These are phyloP conservation scores for Fulmarus glacialis DNA, from an alignment of 2,113 vertebrate genomes.

Conservation along the genomic window DNA sequence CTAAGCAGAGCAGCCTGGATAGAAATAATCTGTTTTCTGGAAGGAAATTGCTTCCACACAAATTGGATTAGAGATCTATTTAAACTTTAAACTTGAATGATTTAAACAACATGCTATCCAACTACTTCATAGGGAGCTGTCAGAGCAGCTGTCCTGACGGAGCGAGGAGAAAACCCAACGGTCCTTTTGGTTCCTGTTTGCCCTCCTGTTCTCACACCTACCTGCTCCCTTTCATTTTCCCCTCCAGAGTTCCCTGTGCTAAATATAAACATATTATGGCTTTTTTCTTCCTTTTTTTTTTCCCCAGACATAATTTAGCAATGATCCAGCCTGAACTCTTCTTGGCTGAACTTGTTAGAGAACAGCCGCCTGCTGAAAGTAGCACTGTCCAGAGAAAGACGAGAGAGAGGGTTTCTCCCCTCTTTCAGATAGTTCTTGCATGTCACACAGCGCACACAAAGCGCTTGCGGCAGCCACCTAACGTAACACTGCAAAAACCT, in stretches of 20 bases:
- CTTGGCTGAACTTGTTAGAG: neutral
- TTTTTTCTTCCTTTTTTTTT: neutral
- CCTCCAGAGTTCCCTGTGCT: neutral
- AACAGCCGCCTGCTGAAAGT: neutral
- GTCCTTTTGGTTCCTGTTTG: neutral
- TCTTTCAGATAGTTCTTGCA: neutral
- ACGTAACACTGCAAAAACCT: neutral
- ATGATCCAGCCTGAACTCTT: neutral
- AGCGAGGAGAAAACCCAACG: neutral
- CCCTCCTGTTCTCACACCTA: neutral
- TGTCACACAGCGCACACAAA: neutral
- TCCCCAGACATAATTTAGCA: neutral
- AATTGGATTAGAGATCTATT: conserved; percentile 66
- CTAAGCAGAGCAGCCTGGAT: conserved; percentile 45
- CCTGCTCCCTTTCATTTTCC: neutral
- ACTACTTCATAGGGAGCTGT: conserved; percentile 13
- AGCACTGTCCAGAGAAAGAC: accelerated
- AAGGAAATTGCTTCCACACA: conserved; percentile 66
- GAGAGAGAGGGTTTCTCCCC: neutral
- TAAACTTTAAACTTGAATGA: conserved; percentile 66
- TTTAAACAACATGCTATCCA: conserved; percentile 33
- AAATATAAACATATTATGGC: neutral
- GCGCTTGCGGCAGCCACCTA: neutral
- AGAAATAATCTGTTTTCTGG: conserved; percentile 66
- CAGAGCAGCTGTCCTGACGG: neutral